Evolutionary conservation across 2,113 vertebrate genomes (phyloP).

Genomic region (Syngnathus scovelli): DNA sequence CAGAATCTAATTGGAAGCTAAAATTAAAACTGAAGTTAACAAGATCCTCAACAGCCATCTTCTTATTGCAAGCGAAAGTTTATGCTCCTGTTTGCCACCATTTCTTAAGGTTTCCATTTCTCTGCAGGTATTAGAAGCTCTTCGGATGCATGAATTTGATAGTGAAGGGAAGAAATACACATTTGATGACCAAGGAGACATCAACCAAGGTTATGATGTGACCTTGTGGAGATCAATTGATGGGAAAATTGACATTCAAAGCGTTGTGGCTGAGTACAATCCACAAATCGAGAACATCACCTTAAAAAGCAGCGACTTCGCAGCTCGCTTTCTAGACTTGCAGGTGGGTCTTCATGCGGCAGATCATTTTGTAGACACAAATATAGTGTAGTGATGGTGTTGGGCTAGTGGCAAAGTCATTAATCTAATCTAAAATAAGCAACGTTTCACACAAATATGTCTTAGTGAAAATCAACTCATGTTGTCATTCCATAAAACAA

Average conservation of each 20-base stretch:
- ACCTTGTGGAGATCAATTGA: slow-evolving; percentile 72
- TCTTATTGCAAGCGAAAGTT: not conserved
- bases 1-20: not conserved
- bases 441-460: no score
- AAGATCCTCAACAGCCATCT: not conserved
- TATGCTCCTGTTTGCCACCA: not conserved
- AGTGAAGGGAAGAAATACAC: slow-evolving; percentile 55
- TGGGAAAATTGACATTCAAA: slow-evolving; percentile 49
- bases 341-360: slow-evolving; percentile 49
- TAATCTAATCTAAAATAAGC: no score
- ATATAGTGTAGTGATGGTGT: no score
- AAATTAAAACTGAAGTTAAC: not conserved
- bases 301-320: slow-evolving; percentile 49
- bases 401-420: no score
- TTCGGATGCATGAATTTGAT: slow-evolving; percentile 66
- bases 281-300: slow-evolving; percentile 63
- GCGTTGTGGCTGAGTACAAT: slow-evolving; percentile 76
- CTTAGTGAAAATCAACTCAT: no score
- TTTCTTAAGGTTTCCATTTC: not conserved
- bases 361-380: not conserved
- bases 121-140: slow-evolving; percentile 70
- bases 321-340: slow-evolving; percentile 59
- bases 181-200: slow-evolving; percentile 76
- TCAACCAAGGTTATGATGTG: slow-evolving; percentile 78
- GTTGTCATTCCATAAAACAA: no score